phyloP scores from a whole-genome alignment of 1,140 invertebrate genomes.

The Ectropis grisescens region DNA sequence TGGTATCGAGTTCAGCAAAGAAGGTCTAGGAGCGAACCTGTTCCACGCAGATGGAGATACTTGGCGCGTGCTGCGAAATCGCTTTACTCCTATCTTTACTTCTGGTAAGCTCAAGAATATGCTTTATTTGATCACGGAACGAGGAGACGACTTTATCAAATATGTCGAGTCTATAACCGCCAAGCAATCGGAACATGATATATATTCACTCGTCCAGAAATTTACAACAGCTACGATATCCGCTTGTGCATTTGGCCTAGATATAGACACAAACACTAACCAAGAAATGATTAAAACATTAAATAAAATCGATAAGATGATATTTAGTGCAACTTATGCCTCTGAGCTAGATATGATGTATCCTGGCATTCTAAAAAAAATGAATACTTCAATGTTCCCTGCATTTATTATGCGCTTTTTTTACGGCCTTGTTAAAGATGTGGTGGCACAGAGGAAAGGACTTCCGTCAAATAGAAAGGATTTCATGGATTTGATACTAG shows the following conservation, averaged over 20 bases:
- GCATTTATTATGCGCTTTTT: conserved; percentile 10
- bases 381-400: conserved; percentile 13
- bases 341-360: conserved; percentile 19
- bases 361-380: conserved; percentile 16
- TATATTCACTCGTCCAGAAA: conserved; percentile 4
- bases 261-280: conserved; percentile 9
- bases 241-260: conserved; percentile 12
- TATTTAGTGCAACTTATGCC: conserved; percentile 8
- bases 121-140: conserved; percentile 34
- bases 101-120: conserved; percentile 71
- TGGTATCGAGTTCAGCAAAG: conserved; percentile 12
- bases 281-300: conserved; percentile 4
- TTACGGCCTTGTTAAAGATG: conserved; percentile 12
- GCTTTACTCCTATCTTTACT: conserved; percentile 72
- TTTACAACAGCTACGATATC: conserved; percentile 12
- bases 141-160: conserved; percentile 31
- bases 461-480: no score
- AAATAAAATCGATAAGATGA: conserved; percentile 9
- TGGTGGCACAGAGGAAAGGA: conserved; percentile 9
- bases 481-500: no score
- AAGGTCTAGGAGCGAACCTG: conserved; percentile 16
- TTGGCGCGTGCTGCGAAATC: conserved; percentile 68
- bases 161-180: conserved; percentile 15
- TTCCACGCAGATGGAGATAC: conserved; percentile 29
- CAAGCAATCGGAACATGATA: conserved; percentile 6